phyloP scores from a whole-genome alignment of 2,797 vertebrate species.

The Cercopithecus diana region DNA sequence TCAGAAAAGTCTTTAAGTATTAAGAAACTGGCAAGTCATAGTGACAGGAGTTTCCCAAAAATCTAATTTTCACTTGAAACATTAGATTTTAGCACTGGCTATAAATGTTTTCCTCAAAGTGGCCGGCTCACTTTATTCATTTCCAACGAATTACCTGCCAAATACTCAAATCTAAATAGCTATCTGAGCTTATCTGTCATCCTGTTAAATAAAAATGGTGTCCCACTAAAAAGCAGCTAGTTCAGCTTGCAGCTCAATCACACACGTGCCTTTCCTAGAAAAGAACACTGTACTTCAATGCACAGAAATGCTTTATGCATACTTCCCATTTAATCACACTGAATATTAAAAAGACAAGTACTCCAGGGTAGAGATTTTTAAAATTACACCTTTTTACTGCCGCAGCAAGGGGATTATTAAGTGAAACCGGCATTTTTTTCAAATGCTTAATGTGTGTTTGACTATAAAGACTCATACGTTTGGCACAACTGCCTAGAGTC shows the following conservation, averaged over 20 bases:
- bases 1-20: conserved; percentile 41
- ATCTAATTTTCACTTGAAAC: conserved; percentile 16
- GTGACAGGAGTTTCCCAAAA: background rate
- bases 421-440: conserved; percentile 10
- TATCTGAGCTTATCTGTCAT: background rate
- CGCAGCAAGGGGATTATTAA: conserved; percentile 42
- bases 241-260: background rate
- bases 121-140: background rate
- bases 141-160: conserved; percentile 30
- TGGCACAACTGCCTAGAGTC: background rate
- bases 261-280: background rate
- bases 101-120: background rate
- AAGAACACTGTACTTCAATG: background rate
- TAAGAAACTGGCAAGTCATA: background rate
- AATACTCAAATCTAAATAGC: background rate
- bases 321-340: conserved; percentile 6
- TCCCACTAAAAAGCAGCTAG: background rate
- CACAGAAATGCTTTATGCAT: background rate
- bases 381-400: conserved; percentile 34
- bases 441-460: background rate
- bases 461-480: background rate
- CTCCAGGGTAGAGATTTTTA: background rate
- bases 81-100: conserved; percentile 4
- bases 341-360: conserved; percentile 40
- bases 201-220: background rate